Percentiles rank a stretch among this genome's conserved stretches.
Evolutionary conservation across 2,888 invertebrate species (phyloP).

Genomic region (Drosophila paucipuncta): DNA sequence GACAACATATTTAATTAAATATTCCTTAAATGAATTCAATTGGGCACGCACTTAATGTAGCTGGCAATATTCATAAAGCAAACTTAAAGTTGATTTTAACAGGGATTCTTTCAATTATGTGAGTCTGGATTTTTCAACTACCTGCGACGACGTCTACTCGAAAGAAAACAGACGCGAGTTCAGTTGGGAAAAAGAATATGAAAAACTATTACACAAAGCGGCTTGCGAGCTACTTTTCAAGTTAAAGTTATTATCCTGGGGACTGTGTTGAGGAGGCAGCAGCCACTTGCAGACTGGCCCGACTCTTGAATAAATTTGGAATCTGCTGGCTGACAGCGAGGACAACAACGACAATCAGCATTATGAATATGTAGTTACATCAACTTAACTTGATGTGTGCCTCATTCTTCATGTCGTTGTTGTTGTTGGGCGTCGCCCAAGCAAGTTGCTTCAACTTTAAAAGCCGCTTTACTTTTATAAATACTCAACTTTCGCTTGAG

Average conservation of each 20-base stretch:
- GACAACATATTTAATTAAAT: background rate
- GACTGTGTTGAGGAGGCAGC: slow-evolving; percentile 8
- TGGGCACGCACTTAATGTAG: background rate
- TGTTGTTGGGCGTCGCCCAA: slow-evolving; percentile 42
- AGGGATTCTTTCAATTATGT: slow-evolving; percentile 16
- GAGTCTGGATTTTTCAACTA: background rate
- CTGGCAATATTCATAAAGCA: slow-evolving; percentile 22
- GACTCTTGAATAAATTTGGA: slow-evolving; percentile 76
- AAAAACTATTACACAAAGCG: slow-evolving; percentile 62
- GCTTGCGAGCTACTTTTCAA: slow-evolving; percentile 72
- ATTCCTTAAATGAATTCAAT: background rate
- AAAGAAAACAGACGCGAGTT: slow-evolving; percentile 24
- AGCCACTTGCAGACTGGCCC: slow-evolving; percentile 55
- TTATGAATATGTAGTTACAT: slow-evolving; percentile 77
- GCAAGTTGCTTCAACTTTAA: slow-evolving; percentile 69
- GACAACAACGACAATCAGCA: slow-evolving; percentile 63
- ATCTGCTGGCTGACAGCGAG: slow-evolving; percentile 57
- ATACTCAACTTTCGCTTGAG: slow-evolving; percentile 56
- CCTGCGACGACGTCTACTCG: slow-evolving; percentile 14
- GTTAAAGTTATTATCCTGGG: slow-evolving; percentile 69
- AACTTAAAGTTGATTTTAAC: slow-evolving; percentile 26
- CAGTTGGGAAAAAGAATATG: slow-evolving; percentile 3
- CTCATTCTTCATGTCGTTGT: slow-evolving; percentile 20
- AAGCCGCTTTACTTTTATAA: slow-evolving; percentile 74
- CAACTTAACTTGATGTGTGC: slow-evolving; percentile 63